phyloP scores from a whole-genome alignment of 2,113 vertebrate genomes.

The Carettochelys insculpta region DNA sequence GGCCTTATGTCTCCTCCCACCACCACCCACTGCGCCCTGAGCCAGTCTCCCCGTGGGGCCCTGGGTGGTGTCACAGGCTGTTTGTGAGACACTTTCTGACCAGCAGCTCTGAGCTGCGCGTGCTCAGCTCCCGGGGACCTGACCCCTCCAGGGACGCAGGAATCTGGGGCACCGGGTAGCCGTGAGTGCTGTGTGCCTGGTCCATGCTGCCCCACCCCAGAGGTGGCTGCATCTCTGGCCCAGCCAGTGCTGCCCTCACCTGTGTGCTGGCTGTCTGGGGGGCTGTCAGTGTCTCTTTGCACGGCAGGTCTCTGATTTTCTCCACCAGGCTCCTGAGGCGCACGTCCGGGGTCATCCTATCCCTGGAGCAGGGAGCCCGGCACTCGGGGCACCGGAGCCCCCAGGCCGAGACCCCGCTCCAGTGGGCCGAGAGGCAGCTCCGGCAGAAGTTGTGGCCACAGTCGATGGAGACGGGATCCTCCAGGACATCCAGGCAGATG shows the following conservation, averaged over 20 bases:
- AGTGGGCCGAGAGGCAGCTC: conserved; percentile 58
- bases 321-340: conserved; percentile 66
- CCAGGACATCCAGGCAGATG: conserved; percentile 68
- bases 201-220: too few species aligned
- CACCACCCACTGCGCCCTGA: too few species aligned
- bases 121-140: neutral
- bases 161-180: too few species aligned
- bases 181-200: too few species aligned
- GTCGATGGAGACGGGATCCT: conserved; percentile 69
- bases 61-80: neutral
- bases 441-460: conserved; percentile 74
- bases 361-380: conserved; percentile 41
- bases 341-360: conserved; percentile 43
- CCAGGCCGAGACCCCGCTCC: conserved; percentile 21
- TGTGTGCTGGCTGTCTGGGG: too few species aligned
- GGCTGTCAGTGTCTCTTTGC: neutral
- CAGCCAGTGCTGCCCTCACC: too few species aligned
- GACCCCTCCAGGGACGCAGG: neutral
- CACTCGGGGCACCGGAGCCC: neutral
- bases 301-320: conserved; percentile 52
- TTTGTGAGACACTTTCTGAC: neutral
- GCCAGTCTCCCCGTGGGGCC: accelerated
- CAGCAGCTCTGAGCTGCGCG: neutral
- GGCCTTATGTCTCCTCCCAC: too few species aligned
- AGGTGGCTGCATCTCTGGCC: neutral